phyloP scores from a whole-genome alignment of 2,888 invertebrate species.

The Taphrorychus bicolor region DNA sequence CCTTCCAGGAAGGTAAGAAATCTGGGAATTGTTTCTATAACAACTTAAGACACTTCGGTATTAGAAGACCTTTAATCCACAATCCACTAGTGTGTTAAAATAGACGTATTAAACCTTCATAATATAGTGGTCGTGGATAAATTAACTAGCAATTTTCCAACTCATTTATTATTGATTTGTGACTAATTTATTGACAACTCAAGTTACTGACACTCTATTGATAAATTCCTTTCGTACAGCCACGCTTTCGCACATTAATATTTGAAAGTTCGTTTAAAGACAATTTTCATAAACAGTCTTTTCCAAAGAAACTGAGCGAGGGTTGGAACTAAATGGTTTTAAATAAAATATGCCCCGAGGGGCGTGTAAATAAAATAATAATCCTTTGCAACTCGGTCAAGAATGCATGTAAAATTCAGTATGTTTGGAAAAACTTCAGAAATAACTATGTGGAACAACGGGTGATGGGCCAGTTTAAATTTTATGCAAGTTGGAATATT shows the following conservation, averaged over 20 bases:
- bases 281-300: slow-evolving; percentile 5
- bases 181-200: neutral
- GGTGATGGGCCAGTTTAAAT: neutral
- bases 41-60: too few relatives aligned
- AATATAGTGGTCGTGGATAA: too few relatives aligned
- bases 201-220: neutral
- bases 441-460: neutral
- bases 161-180: too few relatives aligned
- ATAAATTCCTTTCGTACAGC: neutral
- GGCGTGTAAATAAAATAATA: neutral
- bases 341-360: neutral
- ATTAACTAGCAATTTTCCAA: neutral
- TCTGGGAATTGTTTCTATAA: too few relatives aligned
- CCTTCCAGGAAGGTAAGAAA: too few relatives aligned
- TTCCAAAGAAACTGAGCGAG: neutral
- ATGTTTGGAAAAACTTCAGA: neutral
- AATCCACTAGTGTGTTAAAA: too few relatives aligned
- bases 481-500: neutral
- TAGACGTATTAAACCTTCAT: too few relatives aligned
- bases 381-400: neutral
- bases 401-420: neutral
- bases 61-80: too few relatives aligned
- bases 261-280: neutral
- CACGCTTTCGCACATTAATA: neutral
- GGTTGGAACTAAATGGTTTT: neutral